Conservation (phyloP, 2,797 vertebrate species). For the Premnoplex brunnescens region DNA sequence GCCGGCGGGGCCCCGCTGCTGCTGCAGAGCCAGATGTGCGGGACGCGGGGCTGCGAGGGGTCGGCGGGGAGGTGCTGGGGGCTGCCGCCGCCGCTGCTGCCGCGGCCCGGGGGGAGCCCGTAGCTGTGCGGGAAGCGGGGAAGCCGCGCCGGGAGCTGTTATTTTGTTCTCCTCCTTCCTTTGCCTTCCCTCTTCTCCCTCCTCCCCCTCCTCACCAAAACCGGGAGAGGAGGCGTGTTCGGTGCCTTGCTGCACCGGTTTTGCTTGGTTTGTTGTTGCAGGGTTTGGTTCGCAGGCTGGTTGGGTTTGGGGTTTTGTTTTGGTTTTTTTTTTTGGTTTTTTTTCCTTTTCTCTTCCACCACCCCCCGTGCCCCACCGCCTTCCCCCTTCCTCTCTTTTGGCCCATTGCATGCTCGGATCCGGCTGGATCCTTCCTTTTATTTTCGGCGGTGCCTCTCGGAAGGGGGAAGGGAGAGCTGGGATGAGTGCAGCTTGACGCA, state of each 20-base stretch:
- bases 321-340: not conserved
- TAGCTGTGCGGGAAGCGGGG: constrained; percentile 22
- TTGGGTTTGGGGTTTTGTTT: not conserved
- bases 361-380: no score
- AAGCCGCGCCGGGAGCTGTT: constrained; percentile 41
- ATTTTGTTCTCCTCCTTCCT: constrained; percentile 36
- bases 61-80: not conserved
- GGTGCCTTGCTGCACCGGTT: constrained; percentile 40
- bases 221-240: constrained; percentile 50
- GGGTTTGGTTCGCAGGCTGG: constrained; percentile 3
- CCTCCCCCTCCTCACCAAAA: constrained; percentile 46
- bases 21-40: constrained; percentile 19
- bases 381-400: not conserved
- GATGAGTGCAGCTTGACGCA: constrained; percentile 54
- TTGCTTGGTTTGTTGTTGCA: constrained; percentile 38
- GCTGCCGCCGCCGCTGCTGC: constrained; percentile 2
- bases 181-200: constrained; percentile 18
- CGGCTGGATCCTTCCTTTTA: constrained; percentile 42
- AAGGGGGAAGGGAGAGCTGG: constrained; percentile 18
- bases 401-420: constrained; percentile 17
- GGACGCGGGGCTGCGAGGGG: not conserved
- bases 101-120: not conserved
- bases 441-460: constrained; percentile 36
- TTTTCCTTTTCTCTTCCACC: not conserved
- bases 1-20: not conserved